These are phyloP conservation scores for Pemphredon lugubris DNA, from an alignment of 2,888 invertebrate species.

Conservation along the genomic window DNA sequence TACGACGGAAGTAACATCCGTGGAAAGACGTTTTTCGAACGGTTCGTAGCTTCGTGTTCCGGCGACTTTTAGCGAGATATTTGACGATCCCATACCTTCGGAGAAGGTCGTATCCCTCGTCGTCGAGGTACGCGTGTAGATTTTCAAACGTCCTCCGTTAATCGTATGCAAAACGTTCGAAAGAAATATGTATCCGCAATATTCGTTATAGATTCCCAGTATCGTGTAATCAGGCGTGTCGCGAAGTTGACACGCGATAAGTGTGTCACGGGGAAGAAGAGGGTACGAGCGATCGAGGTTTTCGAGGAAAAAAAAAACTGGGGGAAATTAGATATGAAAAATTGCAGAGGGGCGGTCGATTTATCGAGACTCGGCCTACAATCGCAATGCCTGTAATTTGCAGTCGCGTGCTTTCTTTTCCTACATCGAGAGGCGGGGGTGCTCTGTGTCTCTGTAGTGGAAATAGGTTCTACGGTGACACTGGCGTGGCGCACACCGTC, in stretches of 20 bases:
- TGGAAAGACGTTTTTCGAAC: slow-evolving; percentile 52
- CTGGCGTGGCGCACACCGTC: slow-evolving; percentile 10
- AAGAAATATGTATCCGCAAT: neutral
- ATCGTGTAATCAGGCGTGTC: no score
- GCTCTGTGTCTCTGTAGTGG: slow-evolving; percentile 24
- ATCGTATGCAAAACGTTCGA: no score
- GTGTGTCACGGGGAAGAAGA: no score
- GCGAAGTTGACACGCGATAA: no score
- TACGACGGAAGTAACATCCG: slow-evolving; percentile 62
- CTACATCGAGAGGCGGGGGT: slow-evolving; percentile 9
- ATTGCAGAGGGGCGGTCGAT: neutral
- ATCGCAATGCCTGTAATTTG: slow-evolving; percentile 3
- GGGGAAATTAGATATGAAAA: slow-evolving; percentile 11
- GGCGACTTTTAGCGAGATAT: slow-evolving; percentile 21
- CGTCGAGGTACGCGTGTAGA: no score
- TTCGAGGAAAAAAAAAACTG: neutral
- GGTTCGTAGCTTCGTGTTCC: slow-evolving; percentile 50
- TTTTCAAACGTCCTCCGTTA: no score
- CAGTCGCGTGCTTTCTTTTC: slow-evolving; percentile 10
- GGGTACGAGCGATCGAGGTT: no score
- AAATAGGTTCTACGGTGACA: slow-evolving; percentile 42
- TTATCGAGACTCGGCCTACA: neutral
- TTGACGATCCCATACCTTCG: neutral
- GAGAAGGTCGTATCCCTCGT: no score
- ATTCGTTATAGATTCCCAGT: neutral